Evolutionary conservation across 2,888 invertebrate genomes (phyloP).

Genomic region (Sericinus montela): DNA sequence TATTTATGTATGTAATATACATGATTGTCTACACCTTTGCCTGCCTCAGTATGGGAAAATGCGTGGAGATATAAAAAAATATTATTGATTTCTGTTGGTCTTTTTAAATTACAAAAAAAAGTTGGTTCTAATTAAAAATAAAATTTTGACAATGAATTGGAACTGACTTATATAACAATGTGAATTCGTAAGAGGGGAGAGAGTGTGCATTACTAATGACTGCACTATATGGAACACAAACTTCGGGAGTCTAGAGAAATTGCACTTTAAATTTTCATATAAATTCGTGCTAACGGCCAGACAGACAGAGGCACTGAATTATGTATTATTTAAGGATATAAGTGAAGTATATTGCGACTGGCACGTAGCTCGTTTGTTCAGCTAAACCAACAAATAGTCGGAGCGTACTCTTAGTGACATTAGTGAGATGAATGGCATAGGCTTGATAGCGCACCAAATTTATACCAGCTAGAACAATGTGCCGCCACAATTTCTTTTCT

Average conservation of each 20-base stretch:
- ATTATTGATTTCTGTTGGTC: too few relatives aligned
- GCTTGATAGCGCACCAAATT: background rate
- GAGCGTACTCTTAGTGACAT: background rate
- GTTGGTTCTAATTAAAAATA: too few relatives aligned
- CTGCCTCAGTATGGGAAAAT: too few relatives aligned
- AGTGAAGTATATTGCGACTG: background rate
- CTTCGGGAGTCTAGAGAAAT: background rate
- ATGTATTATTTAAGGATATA: background rate
- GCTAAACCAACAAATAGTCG: background rate
- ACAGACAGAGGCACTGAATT: background rate
- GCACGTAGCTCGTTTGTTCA: background rate
- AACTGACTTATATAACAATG: background rate
- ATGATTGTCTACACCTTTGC: too few relatives aligned
- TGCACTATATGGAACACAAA: conserved; percentile 8
- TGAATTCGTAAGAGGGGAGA: background rate
- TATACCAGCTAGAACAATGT: too few relatives aligned
- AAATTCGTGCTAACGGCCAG: background rate
- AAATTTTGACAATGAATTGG: too few relatives aligned
- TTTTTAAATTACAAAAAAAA: too few relatives aligned
- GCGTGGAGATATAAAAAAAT: too few relatives aligned
- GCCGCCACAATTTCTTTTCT: too few relatives aligned
- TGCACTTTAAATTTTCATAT: conserved; percentile 9
- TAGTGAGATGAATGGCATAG: background rate
- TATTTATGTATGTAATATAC: too few relatives aligned
- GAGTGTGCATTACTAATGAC: conserved; percentile 11